Percentiles rank a stretch among this genome's conserved stretches.
These are phyloP conservation scores for Prionchulus punctatus DNA, from an alignment of 2,888 invertebrate species.

Conservation along the genomic window DNA sequence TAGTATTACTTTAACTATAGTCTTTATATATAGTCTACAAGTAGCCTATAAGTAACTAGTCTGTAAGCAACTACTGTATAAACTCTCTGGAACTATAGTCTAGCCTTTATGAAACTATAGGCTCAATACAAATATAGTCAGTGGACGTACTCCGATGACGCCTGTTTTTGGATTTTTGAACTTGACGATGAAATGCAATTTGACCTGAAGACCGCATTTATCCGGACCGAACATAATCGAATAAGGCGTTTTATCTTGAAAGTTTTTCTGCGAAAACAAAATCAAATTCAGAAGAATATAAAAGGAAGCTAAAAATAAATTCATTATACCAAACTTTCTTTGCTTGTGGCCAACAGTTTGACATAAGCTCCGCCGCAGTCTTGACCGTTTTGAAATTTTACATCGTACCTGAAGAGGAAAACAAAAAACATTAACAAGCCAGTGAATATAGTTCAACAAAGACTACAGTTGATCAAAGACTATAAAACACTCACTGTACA, in stretches of 20 bases:
- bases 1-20: too few relatives aligned
- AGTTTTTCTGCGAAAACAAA: constrained; percentile 44
- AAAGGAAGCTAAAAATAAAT: neutral
- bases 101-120: too few relatives aligned
- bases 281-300: neutral
- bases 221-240: constrained; percentile 99
- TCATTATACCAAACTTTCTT: constrained; percentile 46
- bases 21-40: too few relatives aligned
- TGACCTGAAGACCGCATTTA: constrained; percentile 71
- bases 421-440: neutral
- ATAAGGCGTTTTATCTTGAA: constrained; percentile 89
- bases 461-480: neutral
- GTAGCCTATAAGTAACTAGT: too few relatives aligned
- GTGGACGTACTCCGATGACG: constrained; percentile 45
- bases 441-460: constrained; percentile 7
- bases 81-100: too few relatives aligned
- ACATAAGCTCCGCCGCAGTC: constrained; percentile 97
- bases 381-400: constrained; percentile 73
- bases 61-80: too few relatives aligned
- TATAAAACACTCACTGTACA: constrained; percentile 58
- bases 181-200: constrained; percentile 70
- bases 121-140: too few relatives aligned
- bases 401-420: constrained; percentile 37
- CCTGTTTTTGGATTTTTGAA: constrained; percentile 85
- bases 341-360: constrained; percentile 64